These are phyloP conservation scores for Amphibalanus amphitrite DNA, from an alignment of 1,140 invertebrate species.

Conservation along the genomic window DNA sequence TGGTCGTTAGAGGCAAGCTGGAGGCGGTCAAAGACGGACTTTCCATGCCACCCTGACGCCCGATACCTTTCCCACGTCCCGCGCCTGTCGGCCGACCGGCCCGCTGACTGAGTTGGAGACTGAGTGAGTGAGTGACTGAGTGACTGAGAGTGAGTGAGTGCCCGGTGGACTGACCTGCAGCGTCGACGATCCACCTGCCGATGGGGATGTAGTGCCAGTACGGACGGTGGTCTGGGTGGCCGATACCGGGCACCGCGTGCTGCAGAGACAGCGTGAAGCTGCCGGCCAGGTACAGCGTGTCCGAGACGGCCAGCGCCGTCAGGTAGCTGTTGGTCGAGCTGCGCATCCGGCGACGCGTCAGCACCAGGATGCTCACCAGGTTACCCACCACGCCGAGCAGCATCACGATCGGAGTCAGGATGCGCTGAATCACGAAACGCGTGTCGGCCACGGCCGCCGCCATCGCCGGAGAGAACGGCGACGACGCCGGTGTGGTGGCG, in stretches of 20 bases:
- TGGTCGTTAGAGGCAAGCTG: no score
- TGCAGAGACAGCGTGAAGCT: constrained; percentile 43
- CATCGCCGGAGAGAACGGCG: background rate
- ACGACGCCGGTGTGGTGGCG: no score
- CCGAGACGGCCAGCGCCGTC: constrained; percentile 50
- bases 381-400: constrained; percentile 50
- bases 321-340: constrained; percentile 55
- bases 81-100: no score
- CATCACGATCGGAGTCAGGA: constrained; percentile 48
- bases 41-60: no score
- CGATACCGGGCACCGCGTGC: constrained; percentile 35
- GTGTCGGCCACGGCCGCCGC: constrained; percentile 20
- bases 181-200: constrained; percentile 41
- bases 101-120: no score
- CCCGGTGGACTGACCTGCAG: constrained; percentile 34
- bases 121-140: no score
- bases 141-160: no score
- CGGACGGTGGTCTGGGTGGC: constrained; percentile 29
- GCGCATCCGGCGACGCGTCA: constrained; percentile 52
- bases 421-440: constrained; percentile 43
- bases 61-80: no score
- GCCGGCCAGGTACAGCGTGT: constrained; percentile 48
- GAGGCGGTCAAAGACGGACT: no score
- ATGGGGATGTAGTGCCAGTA: constrained; percentile 36
- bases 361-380: constrained; percentile 48